Conservation (phyloP, 1,140 invertebrate genomes). For the Dryas iulia region DNA sequence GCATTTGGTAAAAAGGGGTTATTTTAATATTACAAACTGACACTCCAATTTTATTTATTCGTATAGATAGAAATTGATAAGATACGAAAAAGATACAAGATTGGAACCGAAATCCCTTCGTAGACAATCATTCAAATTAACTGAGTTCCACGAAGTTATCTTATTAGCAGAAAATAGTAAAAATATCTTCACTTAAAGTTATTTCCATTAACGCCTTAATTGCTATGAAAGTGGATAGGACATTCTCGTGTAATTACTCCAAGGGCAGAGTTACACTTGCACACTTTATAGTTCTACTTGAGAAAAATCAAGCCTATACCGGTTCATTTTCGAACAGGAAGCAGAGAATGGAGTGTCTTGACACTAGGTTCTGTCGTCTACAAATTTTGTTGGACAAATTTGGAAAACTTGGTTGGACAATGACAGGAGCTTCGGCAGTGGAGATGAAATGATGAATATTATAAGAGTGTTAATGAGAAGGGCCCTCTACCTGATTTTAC, state of each 20-base stretch:
- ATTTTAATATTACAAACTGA: too few relatives aligned
- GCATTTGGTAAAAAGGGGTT: too few relatives aligned
- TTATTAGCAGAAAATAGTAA: not conserved
- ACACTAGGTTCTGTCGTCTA: too few relatives aligned
- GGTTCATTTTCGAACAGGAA: not conserved
- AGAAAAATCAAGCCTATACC: not conserved
- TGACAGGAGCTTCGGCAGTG: too few relatives aligned
- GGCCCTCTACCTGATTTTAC: too few relatives aligned
- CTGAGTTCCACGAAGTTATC: not conserved
- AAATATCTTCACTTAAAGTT: not conserved
- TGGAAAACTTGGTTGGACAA: too few relatives aligned
- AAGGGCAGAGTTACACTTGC: constrained; percentile 1
- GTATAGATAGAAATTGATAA: too few relatives aligned
- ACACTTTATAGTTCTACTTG: not conserved
- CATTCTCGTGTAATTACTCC: constrained; percentile 39
- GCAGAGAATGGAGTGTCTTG: not conserved
- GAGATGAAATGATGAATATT: too few relatives aligned
- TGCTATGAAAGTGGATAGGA: constrained; percentile 36
- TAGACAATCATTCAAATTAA: not conserved
- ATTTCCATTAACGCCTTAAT: constrained; percentile 34
- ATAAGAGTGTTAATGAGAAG: too few relatives aligned
- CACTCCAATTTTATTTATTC: too few relatives aligned
- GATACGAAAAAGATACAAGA: not conserved
- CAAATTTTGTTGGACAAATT: too few relatives aligned
- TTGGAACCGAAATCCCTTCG: not conserved